Conservation (phyloP, 2,888 invertebrate species). For the Resseliella maxima region DNA sequence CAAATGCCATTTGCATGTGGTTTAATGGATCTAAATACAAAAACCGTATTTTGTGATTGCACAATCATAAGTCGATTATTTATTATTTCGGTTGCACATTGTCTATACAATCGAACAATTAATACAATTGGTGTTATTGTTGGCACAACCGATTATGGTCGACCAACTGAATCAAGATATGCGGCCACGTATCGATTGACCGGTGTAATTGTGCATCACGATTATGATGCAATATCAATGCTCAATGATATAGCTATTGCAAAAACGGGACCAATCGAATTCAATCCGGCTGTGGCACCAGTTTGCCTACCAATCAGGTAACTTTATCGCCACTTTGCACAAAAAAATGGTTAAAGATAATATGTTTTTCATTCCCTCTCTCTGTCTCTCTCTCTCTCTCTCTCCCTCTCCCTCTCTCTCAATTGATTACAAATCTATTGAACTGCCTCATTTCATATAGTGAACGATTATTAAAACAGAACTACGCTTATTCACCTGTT, state of each 20-base stretch:
- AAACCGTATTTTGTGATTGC: neutral
- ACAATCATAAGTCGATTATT: neutral
- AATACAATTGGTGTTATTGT: conserved; percentile 1
- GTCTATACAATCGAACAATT: neutral
- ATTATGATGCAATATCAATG: neutral
- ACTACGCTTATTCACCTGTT: conserved; percentile 58
- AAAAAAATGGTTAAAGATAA: neutral
- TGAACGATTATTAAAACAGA: neutral
- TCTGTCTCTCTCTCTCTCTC: neutral
- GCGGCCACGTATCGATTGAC: neutral
- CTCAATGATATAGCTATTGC: conserved; percentile 52
- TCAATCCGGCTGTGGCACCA: conserved; percentile 27
- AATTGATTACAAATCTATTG: too few species aligned
- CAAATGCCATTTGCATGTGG: conserved; percentile 8
- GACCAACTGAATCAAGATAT: conserved; percentile 19
- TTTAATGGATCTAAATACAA: neutral
- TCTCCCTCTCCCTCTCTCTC: too few species aligned
- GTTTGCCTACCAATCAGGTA: conserved; percentile 54
- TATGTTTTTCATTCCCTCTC: neutral
- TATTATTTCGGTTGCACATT: conserved; percentile 19
- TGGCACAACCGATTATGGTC: conserved; percentile 12
- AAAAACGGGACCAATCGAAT: neutral
- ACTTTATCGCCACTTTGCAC: neutral
- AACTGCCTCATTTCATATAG: neutral
- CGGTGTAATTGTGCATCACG: neutral